Conservation (phyloP, 1,140 invertebrate genomes). For the Tetranychus cinnabarinus region DNA sequence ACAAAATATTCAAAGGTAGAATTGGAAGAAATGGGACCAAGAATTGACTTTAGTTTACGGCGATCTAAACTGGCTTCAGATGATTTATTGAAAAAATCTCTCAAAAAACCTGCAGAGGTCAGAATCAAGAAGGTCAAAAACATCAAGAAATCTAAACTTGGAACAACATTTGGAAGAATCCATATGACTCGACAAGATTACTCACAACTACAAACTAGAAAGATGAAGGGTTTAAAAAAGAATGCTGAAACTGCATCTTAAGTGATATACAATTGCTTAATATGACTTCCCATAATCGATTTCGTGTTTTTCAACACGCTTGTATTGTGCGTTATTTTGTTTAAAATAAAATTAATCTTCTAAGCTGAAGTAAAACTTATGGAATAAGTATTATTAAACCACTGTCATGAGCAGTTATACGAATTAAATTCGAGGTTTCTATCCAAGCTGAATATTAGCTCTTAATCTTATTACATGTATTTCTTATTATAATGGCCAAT, state of each 20-base stretch:
- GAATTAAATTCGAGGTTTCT: no score
- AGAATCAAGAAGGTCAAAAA: constrained; percentile 70
- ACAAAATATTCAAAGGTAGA: constrained; percentile 55
- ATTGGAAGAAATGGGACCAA: constrained; percentile 78
- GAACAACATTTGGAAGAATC: constrained; percentile 64
- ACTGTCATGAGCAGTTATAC: no score
- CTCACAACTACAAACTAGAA: constrained; percentile 59
- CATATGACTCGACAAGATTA: constrained; percentile 79
- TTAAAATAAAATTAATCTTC: no score
- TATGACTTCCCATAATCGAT: no score
- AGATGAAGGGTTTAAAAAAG: constrained; percentile 57
- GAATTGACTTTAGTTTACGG: constrained; percentile 59
- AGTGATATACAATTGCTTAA: no score
- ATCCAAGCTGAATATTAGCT: no score
- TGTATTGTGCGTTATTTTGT: no score
- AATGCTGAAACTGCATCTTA: background rate
- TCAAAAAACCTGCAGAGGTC: constrained; percentile 27
- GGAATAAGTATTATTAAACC: no score
- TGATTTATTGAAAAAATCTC: constrained; percentile 63
- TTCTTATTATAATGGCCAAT: no score
- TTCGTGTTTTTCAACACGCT: no score
- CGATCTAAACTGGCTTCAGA: constrained; percentile 67
- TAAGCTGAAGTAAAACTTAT: no score
- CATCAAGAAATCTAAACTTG: constrained; percentile 56
- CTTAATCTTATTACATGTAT: no score